A percentile compares a stretch with the other conserved stretches of the same genome.
Evolutionary conservation across 2,888 invertebrate species (phyloP).

Genomic region (Himalopsyche kuldschensis): DNA sequence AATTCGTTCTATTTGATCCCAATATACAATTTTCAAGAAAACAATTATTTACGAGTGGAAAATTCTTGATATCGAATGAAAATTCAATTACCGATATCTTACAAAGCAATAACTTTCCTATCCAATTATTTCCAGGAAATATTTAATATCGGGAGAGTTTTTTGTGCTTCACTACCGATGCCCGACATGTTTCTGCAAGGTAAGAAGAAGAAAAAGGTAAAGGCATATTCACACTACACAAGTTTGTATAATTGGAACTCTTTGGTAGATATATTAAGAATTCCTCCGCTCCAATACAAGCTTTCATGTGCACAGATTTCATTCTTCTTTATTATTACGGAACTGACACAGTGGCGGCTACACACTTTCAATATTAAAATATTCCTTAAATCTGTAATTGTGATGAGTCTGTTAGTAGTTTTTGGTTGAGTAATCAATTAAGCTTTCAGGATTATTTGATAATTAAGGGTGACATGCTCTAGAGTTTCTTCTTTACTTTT

Average conservation of each 20-base stretch:
- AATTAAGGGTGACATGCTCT: no score
- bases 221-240: slow-evolving; percentile 32
- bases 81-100: not conserved
- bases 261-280: slow-evolving; percentile 40
- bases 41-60: not conserved
- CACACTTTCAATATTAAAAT: not conserved
- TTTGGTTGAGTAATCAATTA: no score
- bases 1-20: no score
- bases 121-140: not conserved
- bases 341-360: slow-evolving; percentile 19
- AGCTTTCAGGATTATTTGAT: no score
- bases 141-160: not conserved
- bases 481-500: no score
- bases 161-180: not conserved
- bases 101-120: not conserved
- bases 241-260: slow-evolving; percentile 40
- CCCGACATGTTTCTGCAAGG: not conserved
- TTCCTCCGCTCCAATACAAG: slow-evolving; percentile 40
- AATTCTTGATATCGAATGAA: not conserved
- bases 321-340: slow-evolving; percentile 39
- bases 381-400: not conserved
- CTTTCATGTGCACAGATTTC: slow-evolving; percentile 41
- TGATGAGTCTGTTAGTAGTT: no score
- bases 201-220: not conserved
- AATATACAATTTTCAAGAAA: no score